Evolutionary conservation across 2,888 invertebrate genomes (phyloP), one percentile per base, ranked within the genome.

Genomic region (Esperia sulphurella): DNA sequence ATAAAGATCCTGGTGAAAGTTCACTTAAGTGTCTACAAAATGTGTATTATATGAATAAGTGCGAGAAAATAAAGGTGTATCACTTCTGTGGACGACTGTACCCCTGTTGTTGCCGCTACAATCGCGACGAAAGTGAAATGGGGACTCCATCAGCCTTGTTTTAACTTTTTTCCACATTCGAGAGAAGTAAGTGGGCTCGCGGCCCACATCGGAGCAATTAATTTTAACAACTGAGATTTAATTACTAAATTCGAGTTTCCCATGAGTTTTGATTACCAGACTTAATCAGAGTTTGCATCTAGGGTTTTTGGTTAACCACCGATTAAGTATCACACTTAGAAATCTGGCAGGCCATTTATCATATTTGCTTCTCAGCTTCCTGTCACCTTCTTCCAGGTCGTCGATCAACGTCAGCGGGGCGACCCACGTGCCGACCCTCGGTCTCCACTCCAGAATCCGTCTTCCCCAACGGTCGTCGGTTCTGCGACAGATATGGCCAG

Each of bases 81-180:
- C 21, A 33, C 8, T n/a, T 41, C 13, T 35, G 13, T 33, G 28
- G 14, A 8, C 40, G 41, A 41, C 44, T 41, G 37, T 51, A 47
- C 49, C 29, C n/a, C 41, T 33, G 28, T 45, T 57, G 48, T 51
- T 58, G 50, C 63, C 60, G 62, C 48, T 69, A 61, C 50, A 56
- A 50, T 54, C 51, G 43, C 21, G 56, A 64, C 51, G 69, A 72
- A 71, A 73, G 72, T 70, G 71, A 73, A 72, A 70, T 58, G 55
- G 57, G 47, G 43, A 43, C 42, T 38, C 12, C 12, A 3, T n/a
- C n/a, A 5, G 10, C 40, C 40, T 21, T 21, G 13, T 38, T 38
- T 13, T 14, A 43, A 12, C 45, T 56, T 64, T 60, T 55, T 61
- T 46, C 21, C 46, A 40, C 43, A 14, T 38, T 42, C 41, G 50